Evolutionary conservation across 2,113 vertebrate genomes (phyloP).

Genomic region (Chaenocephalus aceratus): DNA sequence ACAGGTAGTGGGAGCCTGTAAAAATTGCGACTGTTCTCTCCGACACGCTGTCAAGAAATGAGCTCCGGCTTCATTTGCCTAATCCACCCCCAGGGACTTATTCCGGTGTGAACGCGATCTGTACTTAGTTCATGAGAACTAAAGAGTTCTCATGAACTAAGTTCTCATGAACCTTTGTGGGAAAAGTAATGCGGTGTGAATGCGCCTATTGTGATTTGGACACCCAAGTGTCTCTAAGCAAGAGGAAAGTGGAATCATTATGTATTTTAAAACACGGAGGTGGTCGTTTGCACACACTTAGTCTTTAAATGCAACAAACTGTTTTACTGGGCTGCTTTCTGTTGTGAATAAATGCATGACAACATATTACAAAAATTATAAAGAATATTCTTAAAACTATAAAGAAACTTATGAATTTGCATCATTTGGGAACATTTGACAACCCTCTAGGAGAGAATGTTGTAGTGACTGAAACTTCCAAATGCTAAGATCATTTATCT

Average conservation of each 20-base stretch:
- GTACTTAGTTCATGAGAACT: too few species aligned
- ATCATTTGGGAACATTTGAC: constrained; percentile 20
- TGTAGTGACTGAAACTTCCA: constrained; percentile 1
- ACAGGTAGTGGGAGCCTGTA: too few species aligned
- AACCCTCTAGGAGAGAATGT: constrained; percentile 1
- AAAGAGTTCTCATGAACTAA: too few species aligned
- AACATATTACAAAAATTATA: neutral
- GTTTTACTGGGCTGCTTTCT: constrained; percentile 11
- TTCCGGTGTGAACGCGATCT: too few species aligned
- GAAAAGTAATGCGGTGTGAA: too few species aligned
- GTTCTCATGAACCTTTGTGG: too few species aligned
- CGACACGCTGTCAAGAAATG: too few species aligned
- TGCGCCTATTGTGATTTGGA: neutral
- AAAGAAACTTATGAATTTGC: constrained; percentile 34
- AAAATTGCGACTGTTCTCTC: too few species aligned
- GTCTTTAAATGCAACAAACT: neutral
- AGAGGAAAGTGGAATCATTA: neutral
- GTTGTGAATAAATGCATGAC: constrained; percentile 19
- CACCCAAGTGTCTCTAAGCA: neutral
- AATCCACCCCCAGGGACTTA: too few species aligned
- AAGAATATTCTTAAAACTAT: constrained; percentile 19
- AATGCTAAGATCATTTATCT: neutral
- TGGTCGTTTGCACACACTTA: neutral
- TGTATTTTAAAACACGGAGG: constrained; percentile 1
- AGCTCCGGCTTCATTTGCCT: too few species aligned